Evolutionary conservation across 1,140 invertebrate genomes (phyloP), one percentile per base, ranked within the genome.

Genomic region (Euura saliciscinereae): DNA sequence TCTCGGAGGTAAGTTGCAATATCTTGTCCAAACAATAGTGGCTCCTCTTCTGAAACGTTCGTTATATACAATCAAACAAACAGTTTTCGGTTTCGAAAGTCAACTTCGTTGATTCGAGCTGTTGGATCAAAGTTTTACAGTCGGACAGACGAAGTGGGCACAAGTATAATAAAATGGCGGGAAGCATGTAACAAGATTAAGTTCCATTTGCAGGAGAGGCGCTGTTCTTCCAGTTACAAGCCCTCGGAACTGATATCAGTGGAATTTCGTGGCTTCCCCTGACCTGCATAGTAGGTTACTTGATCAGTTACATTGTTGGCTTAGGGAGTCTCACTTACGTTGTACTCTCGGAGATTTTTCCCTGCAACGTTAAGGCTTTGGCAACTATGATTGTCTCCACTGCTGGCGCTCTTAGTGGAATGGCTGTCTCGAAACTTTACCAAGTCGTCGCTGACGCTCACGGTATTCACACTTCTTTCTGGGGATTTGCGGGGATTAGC

Each of bases 191-290:
- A 28, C 0, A 28, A 59, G 13, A 59, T 11, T 59, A 8, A n/a
- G 3, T 59, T 59, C 80, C 90, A 88, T 67, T 79, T 91, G 73
- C 85, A 87, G 72, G 88, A 84, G 80, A 89, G 68, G 81, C 80
- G 44, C 75, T 78, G 4, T 89, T 84, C 78, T 88, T 86, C 73
- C 78, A 74, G 0, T 8, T 74, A 4, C 2, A 28, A 0, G 6
- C 10, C 0, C 6, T 10, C 6, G 1, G 6, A 0, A 45, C 42
- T n/a, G 66, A 67, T 11, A 10, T 44, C 43, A 67, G 28, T 42
- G 11, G 11, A 28, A 67, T 42, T 42, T 67, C 66, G 11, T 67
- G 66, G 66, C 66, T 67, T 67, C 66, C 66, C 0, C 8, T 67
- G 11, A 44, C 66, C 13, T 8, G 8, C 28, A 67, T 67, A 8